A percentile compares a stretch with the other conserved stretches of the same genome.
These are phyloP conservation scores for Bucorvus abyssinicus DNA, from an alignment of 2,797 vertebrate genomes.

Conservation along the genomic window DNA sequence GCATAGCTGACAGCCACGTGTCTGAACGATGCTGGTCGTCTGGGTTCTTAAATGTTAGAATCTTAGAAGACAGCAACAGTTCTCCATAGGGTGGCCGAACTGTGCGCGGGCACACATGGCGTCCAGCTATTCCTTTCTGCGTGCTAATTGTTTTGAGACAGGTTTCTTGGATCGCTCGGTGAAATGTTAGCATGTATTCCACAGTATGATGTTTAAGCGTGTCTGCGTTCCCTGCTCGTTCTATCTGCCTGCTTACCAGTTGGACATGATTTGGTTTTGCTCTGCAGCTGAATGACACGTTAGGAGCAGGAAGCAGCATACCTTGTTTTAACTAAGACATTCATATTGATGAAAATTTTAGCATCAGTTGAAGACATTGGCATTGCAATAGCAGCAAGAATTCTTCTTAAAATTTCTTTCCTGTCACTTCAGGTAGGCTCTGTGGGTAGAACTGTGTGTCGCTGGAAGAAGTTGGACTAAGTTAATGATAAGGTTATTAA, in stretches of 20 bases:
- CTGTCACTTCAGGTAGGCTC: background rate
- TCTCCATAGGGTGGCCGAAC: background rate
- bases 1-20: background rate
- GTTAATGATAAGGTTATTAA: background rate
- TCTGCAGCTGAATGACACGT: accelerated
- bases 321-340: background rate
- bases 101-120: background rate
- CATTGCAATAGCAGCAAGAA: background rate
- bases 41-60: background rate
- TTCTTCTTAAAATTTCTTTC: background rate
- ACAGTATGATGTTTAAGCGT: background rate
- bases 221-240: background rate
- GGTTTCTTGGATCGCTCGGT: background rate
- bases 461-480: background rate
- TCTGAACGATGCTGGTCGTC: background rate
- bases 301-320: background rate
- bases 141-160: background rate
- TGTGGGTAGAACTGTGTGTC: background rate
- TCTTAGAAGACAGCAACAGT: background rate
- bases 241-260: background rate
- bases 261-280: background rate
- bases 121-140: background rate
- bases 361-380: background rate
- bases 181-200: background rate
- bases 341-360: background rate